Percentiles rank a stretch among this genome's conserved stretches.
Evolutionary conservation across 2,888 invertebrate species (phyloP).

Genomic region (Euspilapteryx auroguttella): DNA sequence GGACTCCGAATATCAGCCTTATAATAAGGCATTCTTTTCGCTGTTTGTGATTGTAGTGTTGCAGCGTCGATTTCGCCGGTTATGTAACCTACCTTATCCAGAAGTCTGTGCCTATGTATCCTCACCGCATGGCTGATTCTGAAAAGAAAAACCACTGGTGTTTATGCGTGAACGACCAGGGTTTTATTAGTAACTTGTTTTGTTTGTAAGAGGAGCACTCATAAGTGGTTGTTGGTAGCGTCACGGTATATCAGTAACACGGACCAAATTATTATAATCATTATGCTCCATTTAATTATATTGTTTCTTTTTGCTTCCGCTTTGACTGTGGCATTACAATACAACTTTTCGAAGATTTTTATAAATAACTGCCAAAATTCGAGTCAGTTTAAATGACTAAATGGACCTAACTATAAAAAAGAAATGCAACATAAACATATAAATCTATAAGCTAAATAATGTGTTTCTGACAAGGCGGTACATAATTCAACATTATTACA

Average conservation of each 20-base stretch:
- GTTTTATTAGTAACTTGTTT: slow-evolving; percentile 61
- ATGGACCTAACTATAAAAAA: no score
- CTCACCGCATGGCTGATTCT: slow-evolving; percentile 61
- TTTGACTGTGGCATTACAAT: not conserved
- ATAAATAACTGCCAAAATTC: not conserved
- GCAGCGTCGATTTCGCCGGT: not conserved
- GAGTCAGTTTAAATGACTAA: not conserved
- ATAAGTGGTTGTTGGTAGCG: slow-evolving; percentile 49
- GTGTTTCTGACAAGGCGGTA: no score
- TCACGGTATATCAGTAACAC: slow-evolving; percentile 57
- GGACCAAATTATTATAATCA: slow-evolving; percentile 56
- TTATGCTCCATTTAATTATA: slow-evolving; percentile 37
- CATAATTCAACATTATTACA: no score
- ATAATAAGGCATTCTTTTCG: no score
- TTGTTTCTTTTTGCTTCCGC: not conserved
- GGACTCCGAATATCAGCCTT: no score
- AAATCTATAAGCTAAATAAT: no score
- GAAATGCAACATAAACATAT: no score
- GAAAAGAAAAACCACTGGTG: slow-evolving; percentile 91
- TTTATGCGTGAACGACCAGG: slow-evolving; percentile 74
- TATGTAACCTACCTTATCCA: no score
- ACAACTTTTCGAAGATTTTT: slow-evolving; percentile 2
- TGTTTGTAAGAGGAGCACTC: slow-evolving; percentile 53
- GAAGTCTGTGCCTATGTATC: no score
- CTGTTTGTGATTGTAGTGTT: no score